Conservation (phyloP, 1,140 invertebrate genomes). For the Eriocheir sinensis region DNA sequence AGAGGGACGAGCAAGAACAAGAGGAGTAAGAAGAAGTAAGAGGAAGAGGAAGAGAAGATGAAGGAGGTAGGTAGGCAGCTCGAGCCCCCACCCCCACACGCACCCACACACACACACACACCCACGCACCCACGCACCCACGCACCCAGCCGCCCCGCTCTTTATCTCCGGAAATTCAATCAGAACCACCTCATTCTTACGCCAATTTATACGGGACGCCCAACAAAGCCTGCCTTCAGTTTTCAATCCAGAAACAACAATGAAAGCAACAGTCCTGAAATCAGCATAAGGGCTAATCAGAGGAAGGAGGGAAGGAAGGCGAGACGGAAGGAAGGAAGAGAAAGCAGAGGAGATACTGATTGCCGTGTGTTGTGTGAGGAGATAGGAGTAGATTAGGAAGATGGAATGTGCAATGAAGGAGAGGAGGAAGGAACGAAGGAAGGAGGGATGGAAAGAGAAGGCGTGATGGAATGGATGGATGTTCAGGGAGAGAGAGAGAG, state of each 20-base stretch:
- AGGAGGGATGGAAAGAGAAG: not conserved
- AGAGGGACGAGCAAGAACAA: not conserved
- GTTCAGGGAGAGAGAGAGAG: not conserved
- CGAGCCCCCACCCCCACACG: not conserved
- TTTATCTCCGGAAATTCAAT: conserved; percentile 74
- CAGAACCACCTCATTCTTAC: conserved; percentile 59
- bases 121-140: not conserved
- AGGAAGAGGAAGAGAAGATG: not conserved
- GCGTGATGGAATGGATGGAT: not conserved
- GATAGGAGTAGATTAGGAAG: not conserved
- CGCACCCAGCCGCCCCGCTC: conserved; percentile 48
- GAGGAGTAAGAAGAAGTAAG: not conserved
- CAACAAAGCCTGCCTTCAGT: conserved; percentile 64
- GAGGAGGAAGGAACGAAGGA: not conserved
- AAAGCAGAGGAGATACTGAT: no score
- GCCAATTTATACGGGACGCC: conserved; percentile 64
- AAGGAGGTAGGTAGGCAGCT: no score
- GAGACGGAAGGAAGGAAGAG: not conserved
- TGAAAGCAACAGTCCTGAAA: conserved; percentile 54
- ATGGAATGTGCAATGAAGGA: not conserved
- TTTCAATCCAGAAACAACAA: conserved; percentile 71
- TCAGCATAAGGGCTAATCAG: conserved; percentile 59
- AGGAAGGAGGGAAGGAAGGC: conserved; percentile 10
- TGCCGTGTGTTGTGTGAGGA: not conserved
- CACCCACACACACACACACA: conserved; percentile 44